Evolutionary conservation across 2,888 invertebrate species (phyloP), one percentile per base, ranked within the genome.

Genomic region (Thera obeliscata): DNA sequence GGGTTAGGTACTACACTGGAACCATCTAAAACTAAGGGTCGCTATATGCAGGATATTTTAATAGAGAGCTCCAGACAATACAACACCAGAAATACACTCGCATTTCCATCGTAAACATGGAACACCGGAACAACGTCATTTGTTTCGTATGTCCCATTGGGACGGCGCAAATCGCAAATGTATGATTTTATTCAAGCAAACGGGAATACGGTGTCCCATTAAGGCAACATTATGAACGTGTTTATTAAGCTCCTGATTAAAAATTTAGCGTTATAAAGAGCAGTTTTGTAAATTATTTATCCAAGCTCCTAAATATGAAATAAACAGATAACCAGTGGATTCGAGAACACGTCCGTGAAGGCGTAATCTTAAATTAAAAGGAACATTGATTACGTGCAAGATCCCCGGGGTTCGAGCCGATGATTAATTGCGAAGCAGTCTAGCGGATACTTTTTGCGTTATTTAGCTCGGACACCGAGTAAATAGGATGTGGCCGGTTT

Each of bases 381-480:
- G 81, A 81, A 77, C 80, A 78, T 78, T 81, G 84, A 83, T 85
- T 82, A 82, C 80, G 76, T 77, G 79, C 78, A 78, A 76, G 76
- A 77, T 78, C 78, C 77, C 75, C 75, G 74, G 74, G 74, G 67
- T 61, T 49, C 77, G 80, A 79, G 74, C 74, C 77, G 80, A 85
- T 87, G 88, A 90, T 89, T 88, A 89, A 89, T 89, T 83, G 84
- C 81, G 73, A 68, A 73, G 73, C 78, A 74, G 75, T 76, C 78
- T 77, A 77, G 75, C 80, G 81, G 78, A 82, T 83, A 86, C 85
- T 87, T 90, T 89, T 90, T 88, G 87, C 87, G 80, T 85, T 89
- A 87, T 88, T 90, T 88, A 87, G 83, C 84, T 71, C 76, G 78
- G 79, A 80, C 79, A 78, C 78, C 80, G 81, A 80, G 83, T 85